Evolutionary conservation across 2,888 invertebrate species (phyloP), one percentile per base, ranked within the genome.

Genomic region (Thumatha senex): DNA sequence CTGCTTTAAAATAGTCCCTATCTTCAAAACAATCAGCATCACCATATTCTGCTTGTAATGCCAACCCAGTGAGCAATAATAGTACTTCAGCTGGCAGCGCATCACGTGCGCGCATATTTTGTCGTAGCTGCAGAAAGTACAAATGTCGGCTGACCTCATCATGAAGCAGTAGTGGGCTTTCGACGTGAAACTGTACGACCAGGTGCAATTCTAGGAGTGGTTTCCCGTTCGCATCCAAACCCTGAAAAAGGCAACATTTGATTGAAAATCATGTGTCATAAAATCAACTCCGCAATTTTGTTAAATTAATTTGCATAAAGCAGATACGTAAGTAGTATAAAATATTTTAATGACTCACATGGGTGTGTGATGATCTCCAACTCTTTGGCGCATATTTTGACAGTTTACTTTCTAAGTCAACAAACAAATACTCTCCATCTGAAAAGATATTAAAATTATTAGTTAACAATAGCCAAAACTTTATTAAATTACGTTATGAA

Each of bases 371-470:
- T 70, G 97, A 96, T 86, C 98, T 96, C 98, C 98, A 98, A 88
- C 96, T 96, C 92, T 98, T 98, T 79, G 98, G 97, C 74, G 98
- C 98, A 93, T 98, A 97, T 92, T 98, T 98, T 82, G 97, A 97
- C 78, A 99, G 93, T 92, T 98, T 98, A 93, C 96, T 96, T 86
- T 98, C 98, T 83, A 96, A 95, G 86, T 98, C 97, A 88, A 98
- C 96, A 92, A 98, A 99, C 81, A 98, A 94, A 92, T 96, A 98
- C 93, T 98, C 98, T 92, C 97, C 97, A 94, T 98, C 98, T 98
- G 94, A 36, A 95, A 95, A 66, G 65, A 76, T 75, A 80, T 49
- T n/a, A n/a, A n/a, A 29, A 7, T 29, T 9, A 29, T 14, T 8
- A 14, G 2, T 39, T 14, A 18, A 11, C 15, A 31, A 5, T 11